Evolutionary conservation across 2,888 invertebrate species (phyloP).

Genomic region (Laothoe populi): DNA sequence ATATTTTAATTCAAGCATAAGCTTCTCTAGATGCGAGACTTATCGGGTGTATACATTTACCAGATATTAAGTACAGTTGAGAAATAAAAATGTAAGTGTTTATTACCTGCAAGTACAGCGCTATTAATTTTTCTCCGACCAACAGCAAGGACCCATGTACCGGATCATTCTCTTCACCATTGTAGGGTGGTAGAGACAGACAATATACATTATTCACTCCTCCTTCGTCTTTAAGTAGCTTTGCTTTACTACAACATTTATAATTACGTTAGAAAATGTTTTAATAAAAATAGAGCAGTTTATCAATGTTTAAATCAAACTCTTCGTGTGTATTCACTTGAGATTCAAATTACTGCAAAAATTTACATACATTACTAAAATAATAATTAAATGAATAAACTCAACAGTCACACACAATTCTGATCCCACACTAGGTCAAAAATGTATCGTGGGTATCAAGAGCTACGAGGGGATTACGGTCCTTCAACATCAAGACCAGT

Average conservation of each 20-base stretch:
- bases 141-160: conserved; percentile 68
- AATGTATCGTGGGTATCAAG: too few species aligned
- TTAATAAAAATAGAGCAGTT: too few species aligned
- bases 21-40: too few species aligned
- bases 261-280: not conserved
- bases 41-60: not conserved
- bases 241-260: conserved; percentile 50
- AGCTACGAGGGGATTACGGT: too few species aligned
- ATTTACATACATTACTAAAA: too few species aligned
- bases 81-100: not conserved
- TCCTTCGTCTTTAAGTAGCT: conserved; percentile 45
- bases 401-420: too few species aligned
- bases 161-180: conserved; percentile 58
- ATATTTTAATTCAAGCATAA: too few species aligned
- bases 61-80: not conserved
- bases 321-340: too few species aligned
- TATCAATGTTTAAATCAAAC: not conserved
- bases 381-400: too few species aligned
- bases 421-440: too few species aligned
- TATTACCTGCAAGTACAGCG: conserved; percentile 67
- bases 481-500: too few species aligned
- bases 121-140: conserved; percentile 66
- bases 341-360: too few species aligned
- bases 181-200: conserved; percentile 63
- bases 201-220: conserved; percentile 64